Evolutionary conservation across 1,140 invertebrate genomes (phyloP).

Genomic region (Danaus melanippus): DNA sequence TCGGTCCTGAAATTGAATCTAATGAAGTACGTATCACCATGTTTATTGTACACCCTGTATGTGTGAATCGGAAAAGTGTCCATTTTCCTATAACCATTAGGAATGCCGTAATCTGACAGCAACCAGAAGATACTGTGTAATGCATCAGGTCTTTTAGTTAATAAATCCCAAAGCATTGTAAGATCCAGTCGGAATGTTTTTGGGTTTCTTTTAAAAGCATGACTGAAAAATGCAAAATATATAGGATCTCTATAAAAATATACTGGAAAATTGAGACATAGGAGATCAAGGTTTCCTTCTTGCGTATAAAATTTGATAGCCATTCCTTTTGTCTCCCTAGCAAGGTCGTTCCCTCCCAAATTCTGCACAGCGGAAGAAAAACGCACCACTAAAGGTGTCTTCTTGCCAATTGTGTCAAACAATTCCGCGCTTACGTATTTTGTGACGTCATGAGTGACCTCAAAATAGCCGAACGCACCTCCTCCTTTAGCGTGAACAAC

Average conservation of each 20-base stretch:
- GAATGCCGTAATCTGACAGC: slow-evolving; percentile 92
- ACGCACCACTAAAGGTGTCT: slow-evolving; percentile 77
- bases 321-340: slow-evolving; percentile 78
- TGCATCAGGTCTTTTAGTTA: slow-evolving; percentile 83
- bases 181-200: slow-evolving; percentile 78
- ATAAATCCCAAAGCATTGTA: slow-evolving; percentile 92
- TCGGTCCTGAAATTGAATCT: slow-evolving; percentile 84
- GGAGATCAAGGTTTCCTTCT: slow-evolving; percentile 82
- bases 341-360: slow-evolving; percentile 84
- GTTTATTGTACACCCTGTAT: slow-evolving; percentile 77
- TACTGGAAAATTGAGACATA: slow-evolving; percentile 80
- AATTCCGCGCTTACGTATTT: slow-evolving; percentile 88
- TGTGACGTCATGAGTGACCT: slow-evolving; percentile 92
- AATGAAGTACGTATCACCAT: slow-evolving; percentile 73
- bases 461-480: slow-evolving; percentile 95
- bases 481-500: slow-evolving; percentile 96
- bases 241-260: slow-evolving; percentile 81
- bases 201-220: slow-evolving; percentile 78
- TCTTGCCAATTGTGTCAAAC: slow-evolving; percentile 88
- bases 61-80: slow-evolving; percentile 78
- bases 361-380: slow-evolving; percentile 91
- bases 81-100: slow-evolving; percentile 85
- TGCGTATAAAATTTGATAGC: slow-evolving; percentile 82
- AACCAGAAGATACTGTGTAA: slow-evolving; percentile 86
- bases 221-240: slow-evolving; percentile 74